These are phyloP conservation scores for Autographa pulchrina DNA, from an alignment of 2,888 invertebrate species.

Conservation along the genomic window DNA sequence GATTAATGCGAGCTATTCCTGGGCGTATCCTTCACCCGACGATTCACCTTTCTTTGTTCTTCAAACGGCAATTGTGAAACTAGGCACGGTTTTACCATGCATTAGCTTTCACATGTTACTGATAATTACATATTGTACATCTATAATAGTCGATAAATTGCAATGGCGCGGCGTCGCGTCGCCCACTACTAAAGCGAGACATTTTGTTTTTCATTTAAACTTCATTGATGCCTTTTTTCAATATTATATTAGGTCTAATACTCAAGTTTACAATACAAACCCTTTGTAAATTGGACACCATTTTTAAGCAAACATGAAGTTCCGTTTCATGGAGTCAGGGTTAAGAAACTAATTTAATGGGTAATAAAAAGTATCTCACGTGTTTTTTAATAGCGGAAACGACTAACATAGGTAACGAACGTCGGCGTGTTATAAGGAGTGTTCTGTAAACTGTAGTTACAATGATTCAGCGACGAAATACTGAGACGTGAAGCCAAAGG, in stretches of 20 bases:
- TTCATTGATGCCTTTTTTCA: too few species aligned
- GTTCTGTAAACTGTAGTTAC: constrained; percentile 60
- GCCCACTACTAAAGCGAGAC: not conserved
- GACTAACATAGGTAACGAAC: constrained; percentile 29
- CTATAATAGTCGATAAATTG: not conserved
- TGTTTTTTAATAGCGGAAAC: constrained; percentile 68
- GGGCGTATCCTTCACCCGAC: constrained; percentile 73
- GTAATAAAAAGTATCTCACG: constrained; percentile 60
- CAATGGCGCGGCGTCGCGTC: not conserved
- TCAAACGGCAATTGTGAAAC: constrained; percentile 57
- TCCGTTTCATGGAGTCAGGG: constrained; percentile 55
- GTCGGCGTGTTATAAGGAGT: constrained; percentile 48
- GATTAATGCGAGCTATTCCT: constrained; percentile 87
- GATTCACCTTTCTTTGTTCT: constrained; percentile 78
- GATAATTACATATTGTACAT: not conserved
- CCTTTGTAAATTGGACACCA: constrained; percentile 5
- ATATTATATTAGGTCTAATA: too few species aligned
- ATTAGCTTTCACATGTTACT: constrained; percentile 10
- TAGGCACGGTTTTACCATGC: constrained; percentile 15
- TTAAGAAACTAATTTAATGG: constrained; percentile 65
- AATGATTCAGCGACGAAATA: constrained; percentile 70
- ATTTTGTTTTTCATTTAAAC: not conserved
- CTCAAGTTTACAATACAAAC: too few species aligned
- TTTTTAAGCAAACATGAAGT: constrained; percentile 35
- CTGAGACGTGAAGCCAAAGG: constrained; percentile 69